A percentile compares a stretch with the other conserved stretches of the same genome.
Evolutionary conservation across 2,888 invertebrate species (phyloP).

Genomic region (Synergus itoensis): DNA sequence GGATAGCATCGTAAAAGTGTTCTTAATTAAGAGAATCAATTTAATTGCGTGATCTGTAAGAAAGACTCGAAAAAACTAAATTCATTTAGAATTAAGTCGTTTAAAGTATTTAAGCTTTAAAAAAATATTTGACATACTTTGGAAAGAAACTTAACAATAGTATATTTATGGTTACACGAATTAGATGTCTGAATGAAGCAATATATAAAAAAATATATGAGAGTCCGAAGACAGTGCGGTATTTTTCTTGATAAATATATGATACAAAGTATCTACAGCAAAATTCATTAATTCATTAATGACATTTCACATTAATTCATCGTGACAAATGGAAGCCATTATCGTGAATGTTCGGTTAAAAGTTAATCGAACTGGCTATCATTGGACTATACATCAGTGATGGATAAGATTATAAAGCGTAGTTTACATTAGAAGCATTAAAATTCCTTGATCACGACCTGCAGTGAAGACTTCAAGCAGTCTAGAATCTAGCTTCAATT

Average conservation of each 20-base stretch:
- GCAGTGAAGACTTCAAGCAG: conserved; percentile 5
- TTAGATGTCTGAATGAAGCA: not conserved
- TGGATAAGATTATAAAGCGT: conserved; percentile 33
- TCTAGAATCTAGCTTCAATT: not conserved
- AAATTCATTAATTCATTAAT: too few species aligned
- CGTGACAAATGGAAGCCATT: conserved; percentile 60
- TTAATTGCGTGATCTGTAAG: not conserved
- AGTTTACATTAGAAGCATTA: conserved; percentile 4
- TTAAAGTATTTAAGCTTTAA: too few species aligned
- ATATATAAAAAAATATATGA: not conserved
- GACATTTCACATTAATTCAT: conserved; percentile 48
- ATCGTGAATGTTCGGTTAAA: conserved; percentile 46
- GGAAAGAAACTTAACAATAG: too few species aligned
- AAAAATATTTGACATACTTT: too few species aligned
- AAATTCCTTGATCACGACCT: conserved; percentile 30
- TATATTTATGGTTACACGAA: not conserved
- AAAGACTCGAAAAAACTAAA: not conserved
- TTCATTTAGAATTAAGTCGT: too few species aligned
- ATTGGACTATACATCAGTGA: conserved; percentile 49
- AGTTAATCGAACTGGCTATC: conserved; percentile 53
- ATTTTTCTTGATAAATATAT: conserved; percentile 7
- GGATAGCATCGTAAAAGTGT: not conserved
- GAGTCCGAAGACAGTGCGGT: not conserved
- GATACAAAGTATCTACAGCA: conserved; percentile 41
- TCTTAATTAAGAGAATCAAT: not conserved